phyloP scores from a whole-genome alignment of 2,113 vertebrate species.

The Trinectes maculatus region DNA sequence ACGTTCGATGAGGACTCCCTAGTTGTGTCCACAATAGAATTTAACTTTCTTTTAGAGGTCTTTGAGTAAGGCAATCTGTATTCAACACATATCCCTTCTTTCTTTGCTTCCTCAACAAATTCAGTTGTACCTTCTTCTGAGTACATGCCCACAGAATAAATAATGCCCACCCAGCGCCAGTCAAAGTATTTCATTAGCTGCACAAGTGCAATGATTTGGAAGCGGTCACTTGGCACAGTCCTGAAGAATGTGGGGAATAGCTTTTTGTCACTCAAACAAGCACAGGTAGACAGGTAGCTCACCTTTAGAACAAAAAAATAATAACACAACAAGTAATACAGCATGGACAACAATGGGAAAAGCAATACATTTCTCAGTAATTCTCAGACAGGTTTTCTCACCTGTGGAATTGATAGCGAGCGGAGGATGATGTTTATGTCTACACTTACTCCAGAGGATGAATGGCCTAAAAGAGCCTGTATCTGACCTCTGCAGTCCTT shows the following conservation, averaged over 20 bases:
- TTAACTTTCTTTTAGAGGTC: accelerated
- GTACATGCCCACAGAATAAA: slow-evolving; percentile 39
- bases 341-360: neutral
- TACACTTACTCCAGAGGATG: slow-evolving; percentile 67
- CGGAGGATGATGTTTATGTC: slow-evolving; percentile 62
- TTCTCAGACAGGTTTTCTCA: slow-evolving; percentile 20
- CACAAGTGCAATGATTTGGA: slow-evolving; percentile 59
- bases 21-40: slow-evolving; percentile 23
- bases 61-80: slow-evolving; percentile 29
- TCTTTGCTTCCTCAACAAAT: slow-evolving; percentile 46
- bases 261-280: slow-evolving; percentile 71
- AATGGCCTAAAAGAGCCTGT: slow-evolving; percentile 68
- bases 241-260: slow-evolving; percentile 71
- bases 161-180: slow-evolving; percentile 75
- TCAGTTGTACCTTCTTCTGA: slow-evolving; percentile 32
- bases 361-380: neutral
- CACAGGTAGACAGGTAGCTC: slow-evolving; percentile 70
- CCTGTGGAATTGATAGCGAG: slow-evolving; percentile 64
- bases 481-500: slow-evolving; percentile 40
- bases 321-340: too few relatives aligned
- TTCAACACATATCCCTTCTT: slow-evolving; percentile 67
- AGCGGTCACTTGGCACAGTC: slow-evolving; percentile 71
- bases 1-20: slow-evolving; percentile 62
- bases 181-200: slow-evolving; percentile 69
- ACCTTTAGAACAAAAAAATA: slow-evolving; percentile 51